Conservation (phyloP, 2,113 vertebrate genomes). For the Hirundichthys speculiger region DNA sequence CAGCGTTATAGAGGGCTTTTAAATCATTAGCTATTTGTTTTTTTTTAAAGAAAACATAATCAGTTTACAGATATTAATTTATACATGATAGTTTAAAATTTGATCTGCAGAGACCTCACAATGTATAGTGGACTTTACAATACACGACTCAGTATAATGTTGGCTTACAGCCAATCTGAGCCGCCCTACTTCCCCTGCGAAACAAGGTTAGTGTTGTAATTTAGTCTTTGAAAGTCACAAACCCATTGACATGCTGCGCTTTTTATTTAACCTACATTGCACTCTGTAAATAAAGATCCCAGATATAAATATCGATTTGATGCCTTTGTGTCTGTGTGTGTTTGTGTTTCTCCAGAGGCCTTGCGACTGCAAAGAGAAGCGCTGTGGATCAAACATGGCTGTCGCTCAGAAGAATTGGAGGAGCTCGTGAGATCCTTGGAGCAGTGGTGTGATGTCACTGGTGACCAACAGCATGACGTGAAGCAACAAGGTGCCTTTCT, state of each 20-base stretch:
- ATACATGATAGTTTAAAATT: slow-evolving; percentile 3
- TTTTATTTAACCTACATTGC: neutral
- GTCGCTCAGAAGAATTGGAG: slow-evolving; percentile 80
- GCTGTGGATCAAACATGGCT: slow-evolving; percentile 78
- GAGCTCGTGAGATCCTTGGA: slow-evolving; percentile 83
- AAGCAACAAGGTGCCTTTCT: slow-evolving; percentile 47
- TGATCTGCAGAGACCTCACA: neutral
- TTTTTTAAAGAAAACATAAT: neutral
- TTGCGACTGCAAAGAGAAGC: slow-evolving; percentile 81
- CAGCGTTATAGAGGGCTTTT: neutral
- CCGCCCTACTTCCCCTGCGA: neutral
- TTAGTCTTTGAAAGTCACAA: slow-evolving; percentile 3
- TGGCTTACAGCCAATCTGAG: slow-evolving; percentile 7
- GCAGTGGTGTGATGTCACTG: slow-evolving; percentile 63
- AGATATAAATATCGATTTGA: neutral
- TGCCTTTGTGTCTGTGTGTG: neutral
- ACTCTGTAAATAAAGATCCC: slow-evolving; percentile 7
- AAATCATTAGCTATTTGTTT: neutral
- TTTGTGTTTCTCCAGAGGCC: slow-evolving; percentile 80
- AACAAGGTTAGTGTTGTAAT: neutral
- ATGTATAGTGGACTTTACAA: no score
- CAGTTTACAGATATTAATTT: neutral
- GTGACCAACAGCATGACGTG: slow-evolving; percentile 4
- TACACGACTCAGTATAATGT: neutral
- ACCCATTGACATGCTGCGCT: neutral